Conservation (phyloP, 1,140 invertebrate species). For the Cyclargus thomasi region DNA sequence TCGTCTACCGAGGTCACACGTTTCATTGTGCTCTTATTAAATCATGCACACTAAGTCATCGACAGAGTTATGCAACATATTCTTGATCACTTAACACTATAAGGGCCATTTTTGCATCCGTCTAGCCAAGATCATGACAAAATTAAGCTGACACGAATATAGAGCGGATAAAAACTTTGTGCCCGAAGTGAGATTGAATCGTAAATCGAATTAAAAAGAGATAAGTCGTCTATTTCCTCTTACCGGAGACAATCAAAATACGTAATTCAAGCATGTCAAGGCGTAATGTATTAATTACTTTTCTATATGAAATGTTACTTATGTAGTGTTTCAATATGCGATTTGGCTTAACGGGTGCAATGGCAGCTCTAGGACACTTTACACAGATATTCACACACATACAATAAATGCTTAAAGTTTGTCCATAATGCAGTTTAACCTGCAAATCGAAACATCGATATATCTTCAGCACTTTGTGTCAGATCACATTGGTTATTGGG, state of each 20-base stretch:
- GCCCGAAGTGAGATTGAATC: not conserved
- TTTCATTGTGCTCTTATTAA: slow-evolving; percentile 34
- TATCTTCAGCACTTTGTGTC: slow-evolving; percentile 13
- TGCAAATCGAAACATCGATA: not conserved
- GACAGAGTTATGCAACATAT: not conserved
- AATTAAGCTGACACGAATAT: not conserved
- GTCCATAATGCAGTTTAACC: not conserved
- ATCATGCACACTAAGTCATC: slow-evolving; percentile 22
- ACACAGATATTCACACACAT: slow-evolving; percentile 5
- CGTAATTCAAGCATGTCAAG: no score
- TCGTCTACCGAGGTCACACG: slow-evolving; percentile 26
- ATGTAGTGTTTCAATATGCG: not conserved
- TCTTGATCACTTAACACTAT: not conserved
- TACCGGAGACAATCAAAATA: no score
- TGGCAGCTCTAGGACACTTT: not conserved
- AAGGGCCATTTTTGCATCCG: not conserved
- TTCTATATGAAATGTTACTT: no score
- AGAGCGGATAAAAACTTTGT: not conserved
- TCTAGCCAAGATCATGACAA: not conserved
- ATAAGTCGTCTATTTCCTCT: no score
- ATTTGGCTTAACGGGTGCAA: not conserved
- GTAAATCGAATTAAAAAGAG: no score
- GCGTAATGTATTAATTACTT: no score
- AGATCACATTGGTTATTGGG: slow-evolving; percentile 17
- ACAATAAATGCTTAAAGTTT: slow-evolving; percentile 3